Evolutionary conservation across 2,113 vertebrate genomes (phyloP), one percentile per base, ranked within the genome.

Genomic region (Ancistrus triradiatus): DNA sequence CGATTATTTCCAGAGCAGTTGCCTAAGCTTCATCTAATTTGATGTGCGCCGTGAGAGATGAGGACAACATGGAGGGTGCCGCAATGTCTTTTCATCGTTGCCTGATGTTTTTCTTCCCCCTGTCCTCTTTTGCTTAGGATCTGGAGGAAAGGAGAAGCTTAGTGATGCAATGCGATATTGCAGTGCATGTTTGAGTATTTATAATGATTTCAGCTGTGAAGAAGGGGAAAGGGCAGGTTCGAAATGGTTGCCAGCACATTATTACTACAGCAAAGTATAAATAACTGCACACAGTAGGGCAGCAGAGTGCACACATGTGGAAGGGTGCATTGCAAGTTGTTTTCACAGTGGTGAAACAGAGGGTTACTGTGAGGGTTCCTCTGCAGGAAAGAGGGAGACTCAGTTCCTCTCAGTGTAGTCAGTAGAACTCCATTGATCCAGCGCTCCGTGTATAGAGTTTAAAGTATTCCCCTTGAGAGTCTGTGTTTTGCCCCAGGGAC

Each of bases 141-240:
- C 56, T 64, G 68, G 64, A 71, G 55, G 38, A 71, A 67, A 70
- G 58, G 68, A 70, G 49, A 70, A 58, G 40, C 46, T 51, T 63
- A 47, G 33, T 71, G 73, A 74, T 74, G 64, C 73, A 74, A 74
- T 70, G 46, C 62, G 24, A 33, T 46, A 55, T 64, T 64, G 53
- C 43, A 51, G 42, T 51, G 18, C 62, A 52, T 67, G 31, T 57
- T 25, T 55, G 67, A 14, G n/a, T 50, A 53, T 55, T 49, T 59
- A 31, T 37, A 48, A 50, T 24, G 46, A 62, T 31, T 42, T 70
- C 33, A 73, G 40, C 51, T 55, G 47, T 48, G 48, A 51, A 60
- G 33, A 59, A 68, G 53, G 55, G 40, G 49, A 73, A 73, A 73
- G 65, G 70, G 40, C n/a, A 73, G 11, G 9, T 27, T 40, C 7